These are phyloP conservation scores for Polyodon spathula DNA, from an alignment of 2,113 vertebrate genomes.

Conservation along the genomic window DNA sequence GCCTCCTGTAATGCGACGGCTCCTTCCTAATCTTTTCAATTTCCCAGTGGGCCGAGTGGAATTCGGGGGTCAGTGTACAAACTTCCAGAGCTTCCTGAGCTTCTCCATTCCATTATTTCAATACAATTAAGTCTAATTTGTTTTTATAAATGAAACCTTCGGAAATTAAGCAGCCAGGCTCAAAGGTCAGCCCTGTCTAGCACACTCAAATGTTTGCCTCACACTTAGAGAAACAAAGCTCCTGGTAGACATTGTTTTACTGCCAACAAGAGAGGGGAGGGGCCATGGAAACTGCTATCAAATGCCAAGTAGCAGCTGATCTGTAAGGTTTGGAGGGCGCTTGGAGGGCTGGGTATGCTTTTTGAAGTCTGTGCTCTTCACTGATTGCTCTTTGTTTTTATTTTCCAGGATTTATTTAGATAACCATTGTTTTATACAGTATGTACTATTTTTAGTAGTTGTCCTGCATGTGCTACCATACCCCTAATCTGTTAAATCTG, in stretches of 20 bases:
- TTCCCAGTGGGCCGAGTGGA: neutral
- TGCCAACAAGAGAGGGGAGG: neutral
- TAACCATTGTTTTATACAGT: too few relatives aligned
- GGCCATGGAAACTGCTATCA: neutral
- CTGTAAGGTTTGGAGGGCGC: neutral
- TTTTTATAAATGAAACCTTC: neutral
- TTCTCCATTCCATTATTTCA: conserved; percentile 47
- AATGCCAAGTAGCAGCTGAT: neutral
- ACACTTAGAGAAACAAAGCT: neutral
- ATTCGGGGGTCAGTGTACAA: conserved; percentile 38
- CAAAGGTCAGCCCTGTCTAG: neutral
- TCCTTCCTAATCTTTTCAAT: neutral
- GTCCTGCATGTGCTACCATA: too few relatives aligned
- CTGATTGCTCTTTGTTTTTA: neutral
- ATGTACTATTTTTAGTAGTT: too few relatives aligned
- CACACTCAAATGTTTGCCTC: neutral
- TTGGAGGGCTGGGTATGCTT: neutral
- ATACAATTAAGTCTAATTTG: conserved; percentile 6
- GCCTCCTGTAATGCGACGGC: neutral
- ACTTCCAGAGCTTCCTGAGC: conserved; percentile 52
- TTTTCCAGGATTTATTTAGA: too few relatives aligned
- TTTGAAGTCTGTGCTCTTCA: neutral
- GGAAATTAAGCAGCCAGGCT: neutral
- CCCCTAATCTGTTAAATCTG: too few relatives aligned
- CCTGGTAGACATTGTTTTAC: neutral